Percentiles rank a stretch among this genome's conserved stretches.
phyloP scores from a whole-genome alignment of 2,888 invertebrate species.

The Polia nebulosa region DNA sequence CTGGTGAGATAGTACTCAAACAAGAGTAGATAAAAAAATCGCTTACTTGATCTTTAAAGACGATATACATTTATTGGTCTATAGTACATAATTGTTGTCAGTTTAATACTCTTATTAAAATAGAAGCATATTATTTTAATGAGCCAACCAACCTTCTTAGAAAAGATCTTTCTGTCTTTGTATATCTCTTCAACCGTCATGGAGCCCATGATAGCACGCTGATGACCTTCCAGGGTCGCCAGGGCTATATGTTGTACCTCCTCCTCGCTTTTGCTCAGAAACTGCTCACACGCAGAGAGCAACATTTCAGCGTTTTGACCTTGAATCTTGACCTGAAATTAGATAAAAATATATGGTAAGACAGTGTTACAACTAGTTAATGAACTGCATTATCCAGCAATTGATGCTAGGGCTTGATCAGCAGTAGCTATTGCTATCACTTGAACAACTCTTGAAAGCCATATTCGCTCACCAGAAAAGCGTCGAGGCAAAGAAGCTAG shows the following conservation, averaged over 20 bases:
- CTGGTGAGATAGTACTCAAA: background rate
- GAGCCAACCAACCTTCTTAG: conserved; percentile 91
- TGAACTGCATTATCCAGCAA: background rate
- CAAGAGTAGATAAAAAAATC: no score
- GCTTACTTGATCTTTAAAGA: no score
- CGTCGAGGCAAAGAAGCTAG: background rate
- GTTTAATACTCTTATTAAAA: no score
- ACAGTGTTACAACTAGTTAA: background rate
- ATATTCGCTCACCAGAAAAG: background rate
- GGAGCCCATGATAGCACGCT: conserved; percentile 98
- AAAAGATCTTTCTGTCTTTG: conserved; percentile 98
- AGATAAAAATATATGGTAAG: conserved; percentile 11
- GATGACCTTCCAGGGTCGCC: conserved; percentile 98
- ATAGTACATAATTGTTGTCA: no score
- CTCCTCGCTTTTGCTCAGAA: conserved; percentile 96
- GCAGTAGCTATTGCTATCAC: background rate
- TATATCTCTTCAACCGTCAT: conserved; percentile 99
- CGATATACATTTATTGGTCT: no score
- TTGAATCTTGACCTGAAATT: conserved; percentile 95
- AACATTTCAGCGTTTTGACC: conserved; percentile 97
- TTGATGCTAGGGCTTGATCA: background rate
- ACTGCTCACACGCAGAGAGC: conserved; percentile 98
- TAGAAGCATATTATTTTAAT: no score
- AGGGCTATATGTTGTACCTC: conserved; percentile 98
- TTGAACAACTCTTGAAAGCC: background rate